Conservation (phyloP, 2,797 vertebrate genomes). For the Lacerta viridis region DNA sequence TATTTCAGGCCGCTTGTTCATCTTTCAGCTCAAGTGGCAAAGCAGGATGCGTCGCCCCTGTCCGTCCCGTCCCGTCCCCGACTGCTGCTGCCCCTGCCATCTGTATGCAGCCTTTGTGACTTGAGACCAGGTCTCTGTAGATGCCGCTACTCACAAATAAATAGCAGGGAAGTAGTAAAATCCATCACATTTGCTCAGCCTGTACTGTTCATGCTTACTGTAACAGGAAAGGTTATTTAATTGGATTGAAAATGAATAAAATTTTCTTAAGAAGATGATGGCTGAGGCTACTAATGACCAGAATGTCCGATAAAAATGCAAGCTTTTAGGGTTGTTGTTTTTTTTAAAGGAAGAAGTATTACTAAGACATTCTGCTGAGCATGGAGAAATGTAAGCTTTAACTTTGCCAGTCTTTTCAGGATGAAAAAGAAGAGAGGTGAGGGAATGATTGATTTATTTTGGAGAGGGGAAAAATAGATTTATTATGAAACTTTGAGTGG, state of each 20-base stretch:
- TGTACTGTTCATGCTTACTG: background rate
- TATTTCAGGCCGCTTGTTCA: too few species aligned
- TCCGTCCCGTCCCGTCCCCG: too few species aligned
- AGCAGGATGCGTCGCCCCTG: too few species aligned
- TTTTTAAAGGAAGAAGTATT: background rate
- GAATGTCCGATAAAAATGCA: slow-evolving; percentile 1
- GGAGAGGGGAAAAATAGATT: slow-evolving; percentile 28
- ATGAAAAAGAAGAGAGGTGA: slow-evolving; percentile 27
- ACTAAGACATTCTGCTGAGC: slow-evolving; percentile 25
- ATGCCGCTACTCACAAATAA: background rate
- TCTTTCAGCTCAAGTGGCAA: too few species aligned
- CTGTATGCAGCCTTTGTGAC: background rate
- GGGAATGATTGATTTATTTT: slow-evolving; percentile 43
- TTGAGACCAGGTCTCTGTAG: background rate
- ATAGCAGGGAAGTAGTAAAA: background rate
- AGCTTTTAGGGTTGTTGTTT: too few species aligned
- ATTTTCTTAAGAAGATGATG: background rate
- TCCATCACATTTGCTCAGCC: background rate
- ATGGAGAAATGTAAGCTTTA: slow-evolving; percentile 18
- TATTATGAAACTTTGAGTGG: slow-evolving; percentile 30
- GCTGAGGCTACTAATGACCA: slow-evolving; percentile 4
- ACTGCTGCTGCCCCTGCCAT: background rate
- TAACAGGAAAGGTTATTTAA: slow-evolving; percentile 17
- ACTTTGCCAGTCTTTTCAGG: slow-evolving; percentile 24
- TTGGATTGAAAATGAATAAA: background rate